A percentile compares a stretch with the other conserved stretches of the same genome.
Conservation (phyloP, 2,797 vertebrate species). For the Sebastes aleutianus region DNA sequence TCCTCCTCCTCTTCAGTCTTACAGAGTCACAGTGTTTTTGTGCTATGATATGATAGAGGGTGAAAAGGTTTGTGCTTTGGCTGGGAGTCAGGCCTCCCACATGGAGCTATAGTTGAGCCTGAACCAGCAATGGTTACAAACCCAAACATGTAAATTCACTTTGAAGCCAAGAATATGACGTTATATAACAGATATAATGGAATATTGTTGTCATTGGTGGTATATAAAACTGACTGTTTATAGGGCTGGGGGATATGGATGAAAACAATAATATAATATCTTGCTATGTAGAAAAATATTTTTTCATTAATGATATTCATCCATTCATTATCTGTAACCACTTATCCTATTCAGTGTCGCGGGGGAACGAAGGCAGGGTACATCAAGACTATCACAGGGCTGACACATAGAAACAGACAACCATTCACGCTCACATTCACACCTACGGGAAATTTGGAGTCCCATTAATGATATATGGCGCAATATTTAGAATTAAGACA, state of each 20-base stretch:
- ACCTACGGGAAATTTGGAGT: too few species aligned
- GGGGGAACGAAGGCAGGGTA: too few species aligned
- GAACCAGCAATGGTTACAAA: not conserved
- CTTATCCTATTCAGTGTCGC: too few species aligned
- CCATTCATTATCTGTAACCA: not conserved
- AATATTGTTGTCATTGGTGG: not conserved
- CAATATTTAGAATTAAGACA: not conserved
- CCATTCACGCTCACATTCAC: too few species aligned
- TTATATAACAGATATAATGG: not conserved
- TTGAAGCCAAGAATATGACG: not conserved
- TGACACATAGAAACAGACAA: too few species aligned
- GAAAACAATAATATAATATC: not conserved
- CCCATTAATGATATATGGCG: not conserved
- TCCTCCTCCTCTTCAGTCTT: not conserved
- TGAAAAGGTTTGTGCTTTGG: not conserved
- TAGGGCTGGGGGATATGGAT: not conserved
- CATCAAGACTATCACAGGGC: too few species aligned
- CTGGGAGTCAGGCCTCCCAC: conserved; percentile 1
- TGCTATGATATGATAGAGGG: not conserved
- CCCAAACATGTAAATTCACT: not conserved
- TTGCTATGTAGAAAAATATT: not conserved
- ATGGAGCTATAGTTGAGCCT: not conserved
- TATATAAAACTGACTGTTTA: not conserved
- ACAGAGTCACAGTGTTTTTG: not conserved
- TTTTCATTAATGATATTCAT: not conserved